A percentile compares a stretch with the other conserved stretches of the same genome.
Conservation (phyloP, 2,888 invertebrate genomes). For the Alviniconcha strummeri region DNA sequence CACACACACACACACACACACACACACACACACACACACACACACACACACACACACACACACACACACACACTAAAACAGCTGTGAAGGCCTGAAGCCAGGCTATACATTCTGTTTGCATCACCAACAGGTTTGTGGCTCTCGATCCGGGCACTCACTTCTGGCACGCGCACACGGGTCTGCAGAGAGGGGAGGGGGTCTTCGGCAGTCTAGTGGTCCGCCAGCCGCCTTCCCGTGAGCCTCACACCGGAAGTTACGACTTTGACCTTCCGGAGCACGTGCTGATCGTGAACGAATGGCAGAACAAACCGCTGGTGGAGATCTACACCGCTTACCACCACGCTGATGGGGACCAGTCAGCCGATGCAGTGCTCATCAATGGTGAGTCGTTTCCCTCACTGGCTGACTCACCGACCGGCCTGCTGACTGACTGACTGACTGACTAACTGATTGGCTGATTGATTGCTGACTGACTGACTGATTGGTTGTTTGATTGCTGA, state of each 20-base stretch:
- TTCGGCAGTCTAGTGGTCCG: constrained; percentile 63
- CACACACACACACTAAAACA: no score
- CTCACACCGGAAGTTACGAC: constrained; percentile 88
- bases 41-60: no score
- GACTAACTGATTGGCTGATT: no score
- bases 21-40: no score
- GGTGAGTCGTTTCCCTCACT: constrained; percentile 74
- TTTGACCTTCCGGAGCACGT: constrained; percentile 92
- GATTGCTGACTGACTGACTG: no score
- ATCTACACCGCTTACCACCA: constrained; percentile 86
- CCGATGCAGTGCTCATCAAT: constrained; percentile 87
- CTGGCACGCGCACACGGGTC: constrained; percentile 68
- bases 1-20: no score
- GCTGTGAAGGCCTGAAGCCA: no score
- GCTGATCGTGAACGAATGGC: constrained; percentile 90
- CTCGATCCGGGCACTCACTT: constrained; percentile 63
- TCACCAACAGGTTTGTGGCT: constrained; percentile 57
- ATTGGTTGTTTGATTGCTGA: no score
- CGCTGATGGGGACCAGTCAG: constrained; percentile 89
- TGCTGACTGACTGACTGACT: not conserved
- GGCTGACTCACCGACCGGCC: not conserved
- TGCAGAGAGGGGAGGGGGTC: constrained; percentile 64
- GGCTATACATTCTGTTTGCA: no score
- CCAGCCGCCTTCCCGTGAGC: constrained; percentile 84
- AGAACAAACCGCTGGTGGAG: constrained; percentile 75